phyloP scores from a whole-genome alignment of 2,113 vertebrate species.

The Scomber japonicus region DNA sequence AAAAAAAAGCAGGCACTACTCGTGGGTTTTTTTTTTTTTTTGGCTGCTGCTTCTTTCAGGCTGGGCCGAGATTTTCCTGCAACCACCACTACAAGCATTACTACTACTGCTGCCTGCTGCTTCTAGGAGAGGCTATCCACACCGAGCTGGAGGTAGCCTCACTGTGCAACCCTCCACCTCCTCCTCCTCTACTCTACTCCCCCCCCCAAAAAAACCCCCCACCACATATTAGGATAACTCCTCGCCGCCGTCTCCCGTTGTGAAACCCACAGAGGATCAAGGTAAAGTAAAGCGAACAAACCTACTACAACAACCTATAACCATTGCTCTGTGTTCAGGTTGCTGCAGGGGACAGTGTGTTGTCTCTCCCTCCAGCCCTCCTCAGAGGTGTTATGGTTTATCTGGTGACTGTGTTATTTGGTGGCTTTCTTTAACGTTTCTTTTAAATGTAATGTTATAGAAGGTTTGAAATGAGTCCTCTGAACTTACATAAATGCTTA shows the following conservation, averaged over 20 bases:
- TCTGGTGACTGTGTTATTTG: too few species aligned
- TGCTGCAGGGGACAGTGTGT: too few species aligned
- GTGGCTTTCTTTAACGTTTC: too few species aligned
- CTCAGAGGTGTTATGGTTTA: too few species aligned
- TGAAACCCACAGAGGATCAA: constrained; percentile 82
- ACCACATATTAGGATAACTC: constrained; percentile 62
- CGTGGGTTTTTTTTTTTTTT: constrained; percentile 73
- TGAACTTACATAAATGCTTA: too few species aligned
- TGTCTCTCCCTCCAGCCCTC: too few species aligned
- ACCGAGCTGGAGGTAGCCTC: constrained; percentile 77
- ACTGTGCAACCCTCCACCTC: constrained; percentile 18
- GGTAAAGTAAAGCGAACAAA: constrained; percentile 73
- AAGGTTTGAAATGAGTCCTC: too few species aligned
- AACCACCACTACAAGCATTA: too few species aligned
- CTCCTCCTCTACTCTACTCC: background rate
- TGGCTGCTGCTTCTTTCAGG: constrained; percentile 81
- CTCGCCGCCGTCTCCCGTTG: constrained; percentile 73
- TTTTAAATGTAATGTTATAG: too few species aligned
- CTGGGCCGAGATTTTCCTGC: constrained; percentile 79
- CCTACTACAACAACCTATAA: too few species aligned
- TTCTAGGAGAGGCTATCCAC: constrained; percentile 68
- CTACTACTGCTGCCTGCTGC: constrained; percentile 59
- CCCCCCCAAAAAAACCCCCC: constrained; percentile 53
- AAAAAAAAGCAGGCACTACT: constrained; percentile 63
- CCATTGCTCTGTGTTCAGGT: too few species aligned